phyloP scores from a whole-genome alignment of 2,113 vertebrate species.

The Apteryx mantelli region DNA sequence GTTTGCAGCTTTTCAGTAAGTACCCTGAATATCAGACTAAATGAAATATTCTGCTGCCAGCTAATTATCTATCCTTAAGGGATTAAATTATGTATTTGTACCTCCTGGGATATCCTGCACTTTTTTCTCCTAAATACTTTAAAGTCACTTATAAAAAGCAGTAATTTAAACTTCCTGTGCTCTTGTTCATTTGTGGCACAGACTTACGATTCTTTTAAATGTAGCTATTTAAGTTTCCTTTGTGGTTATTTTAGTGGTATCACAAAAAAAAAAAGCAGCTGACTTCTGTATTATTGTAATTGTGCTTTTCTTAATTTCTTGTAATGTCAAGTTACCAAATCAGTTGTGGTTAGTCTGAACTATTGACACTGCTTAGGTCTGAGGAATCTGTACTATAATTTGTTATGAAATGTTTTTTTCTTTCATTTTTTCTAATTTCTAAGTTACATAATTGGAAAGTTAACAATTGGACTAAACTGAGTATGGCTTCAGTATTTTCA shows the following conservation, averaged over 20 bases:
- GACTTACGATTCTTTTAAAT: neutral
- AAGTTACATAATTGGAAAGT: neutral
- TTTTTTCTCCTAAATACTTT: neutral
- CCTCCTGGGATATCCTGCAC: neutral
- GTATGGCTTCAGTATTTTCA: neutral
- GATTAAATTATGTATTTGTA: neutral
- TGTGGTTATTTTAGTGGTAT: neutral
- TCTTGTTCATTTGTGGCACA: neutral
- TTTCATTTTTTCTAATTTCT: neutral
- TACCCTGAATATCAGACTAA: neutral
- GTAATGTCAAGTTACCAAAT: neutral
- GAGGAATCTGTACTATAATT: neutral
- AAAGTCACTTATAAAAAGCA: neutral
- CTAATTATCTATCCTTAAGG: neutral
- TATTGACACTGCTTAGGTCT: neutral
- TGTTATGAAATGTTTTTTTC: neutral
- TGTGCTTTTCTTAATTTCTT: neutral
- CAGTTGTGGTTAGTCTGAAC: neutral
- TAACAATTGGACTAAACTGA: neutral
- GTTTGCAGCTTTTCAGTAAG: neutral
- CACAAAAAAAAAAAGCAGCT: slow-evolving; percentile 14
- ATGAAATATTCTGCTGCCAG: neutral
- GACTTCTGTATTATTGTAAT: neutral
- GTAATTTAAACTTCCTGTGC: neutral
- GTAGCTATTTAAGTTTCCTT: neutral